These are phyloP conservation scores for Apodemus agrarius DNA, from an alignment of 2,797 vertebrate species.

Conservation along the genomic window DNA sequence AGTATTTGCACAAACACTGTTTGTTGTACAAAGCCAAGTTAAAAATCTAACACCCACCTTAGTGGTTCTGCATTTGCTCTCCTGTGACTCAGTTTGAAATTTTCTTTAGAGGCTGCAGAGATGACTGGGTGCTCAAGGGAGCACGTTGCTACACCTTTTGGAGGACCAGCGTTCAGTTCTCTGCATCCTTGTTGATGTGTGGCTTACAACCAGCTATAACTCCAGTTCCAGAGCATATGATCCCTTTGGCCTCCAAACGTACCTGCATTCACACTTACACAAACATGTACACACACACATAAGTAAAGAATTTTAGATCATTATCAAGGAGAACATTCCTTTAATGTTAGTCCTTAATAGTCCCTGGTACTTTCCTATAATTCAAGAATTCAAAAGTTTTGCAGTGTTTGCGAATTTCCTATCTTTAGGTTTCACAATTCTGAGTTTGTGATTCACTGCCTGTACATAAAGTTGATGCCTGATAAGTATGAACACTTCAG, in stretches of 20 bases:
- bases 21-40: conserved; percentile 16
- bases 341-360: background rate
- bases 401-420: background rate
- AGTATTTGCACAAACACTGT: background rate
- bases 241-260: background rate
- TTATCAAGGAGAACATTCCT: background rate
- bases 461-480: background rate
- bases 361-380: background rate
- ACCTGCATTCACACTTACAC: too few species aligned
- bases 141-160: background rate
- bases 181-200: background rate
- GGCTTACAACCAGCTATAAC: background rate
- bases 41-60: background rate
- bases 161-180: background rate
- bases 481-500: background rate
- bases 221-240: background rate
- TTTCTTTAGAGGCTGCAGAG: background rate
- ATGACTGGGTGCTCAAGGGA: background rate
- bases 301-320: background rate
- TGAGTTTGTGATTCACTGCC: background rate
- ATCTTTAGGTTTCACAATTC: background rate
- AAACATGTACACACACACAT: background rate
- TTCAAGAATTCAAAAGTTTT: background rate
- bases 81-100: background rate
- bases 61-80: background rate